Conservation (phyloP, 92 coral and sea anemone species). For the Nematostella vectensis region DNA sequence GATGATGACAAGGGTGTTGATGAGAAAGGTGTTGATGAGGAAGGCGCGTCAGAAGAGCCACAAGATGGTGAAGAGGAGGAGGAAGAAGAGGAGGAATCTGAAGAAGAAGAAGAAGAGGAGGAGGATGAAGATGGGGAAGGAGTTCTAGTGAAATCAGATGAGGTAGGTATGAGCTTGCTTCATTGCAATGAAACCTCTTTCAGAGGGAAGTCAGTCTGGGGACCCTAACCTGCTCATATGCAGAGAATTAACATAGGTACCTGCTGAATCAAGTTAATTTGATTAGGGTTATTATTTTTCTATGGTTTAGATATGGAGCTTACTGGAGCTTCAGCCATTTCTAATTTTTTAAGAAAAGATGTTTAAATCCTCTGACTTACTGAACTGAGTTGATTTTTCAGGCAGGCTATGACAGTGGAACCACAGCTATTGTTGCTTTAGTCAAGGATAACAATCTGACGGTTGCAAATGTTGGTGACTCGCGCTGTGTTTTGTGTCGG, state of each 20-base stretch:
- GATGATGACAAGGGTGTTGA: slow-evolving; percentile 16
- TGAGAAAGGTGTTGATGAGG: slow-evolving; percentile 14
- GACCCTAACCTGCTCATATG: too few species aligned
- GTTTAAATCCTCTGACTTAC: too few species aligned
- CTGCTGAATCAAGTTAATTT: too few species aligned
- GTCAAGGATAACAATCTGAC: slow-evolving; percentile 50
- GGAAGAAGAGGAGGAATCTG: slow-evolving; percentile 49
- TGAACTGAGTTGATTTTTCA: slow-evolving; percentile 4
- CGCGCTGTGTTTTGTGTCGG: slow-evolving; percentile 93
- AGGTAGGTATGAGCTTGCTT: too few species aligned
- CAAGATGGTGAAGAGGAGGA: slow-evolving; percentile 44
- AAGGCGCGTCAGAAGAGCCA: slow-evolving; percentile 15
- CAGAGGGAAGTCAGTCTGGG: too few species aligned
- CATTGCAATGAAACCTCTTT: too few species aligned
- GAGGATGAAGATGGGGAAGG: slow-evolving; percentile 44
- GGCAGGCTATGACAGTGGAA: slow-evolving; percentile 98
- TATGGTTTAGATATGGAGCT: neutral
- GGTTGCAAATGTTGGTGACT: slow-evolving; percentile 95
- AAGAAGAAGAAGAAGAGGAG: slow-evolving; percentile 36
- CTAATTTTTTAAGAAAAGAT: neutral
- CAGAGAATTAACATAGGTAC: too few species aligned
- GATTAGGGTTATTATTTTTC: too few species aligned
- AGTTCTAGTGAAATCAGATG: slow-evolving; percentile 44
- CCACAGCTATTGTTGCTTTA: slow-evolving; percentile 90
- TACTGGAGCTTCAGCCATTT: neutral